Base-by-base conservation (phyloP, 2,113 vertebrate genomes). In the Myotis davidii region DNA sequence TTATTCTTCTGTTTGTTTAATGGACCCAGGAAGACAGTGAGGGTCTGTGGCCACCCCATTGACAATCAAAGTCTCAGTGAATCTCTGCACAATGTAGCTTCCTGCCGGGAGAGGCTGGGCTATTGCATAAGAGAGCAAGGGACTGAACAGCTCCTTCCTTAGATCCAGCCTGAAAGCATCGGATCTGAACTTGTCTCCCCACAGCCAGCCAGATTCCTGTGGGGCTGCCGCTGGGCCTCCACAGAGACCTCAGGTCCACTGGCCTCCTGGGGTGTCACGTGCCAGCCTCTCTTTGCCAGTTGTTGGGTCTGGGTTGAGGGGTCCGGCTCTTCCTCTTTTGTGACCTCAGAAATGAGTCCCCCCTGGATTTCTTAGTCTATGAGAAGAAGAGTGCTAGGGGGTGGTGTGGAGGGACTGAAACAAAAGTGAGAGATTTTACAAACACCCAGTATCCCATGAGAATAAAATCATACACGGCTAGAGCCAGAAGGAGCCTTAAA, bases 361-460 rank as follows among this genome's bases (percentile, higher is more conserved):
- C 0, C 0, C n/a, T 25, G 6, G 0, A 14, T 81, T 92, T 72
- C 16, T 42, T 29, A n/a, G 14, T 78, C 52, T 34, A 11, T 37
- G n/a, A 90, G 25, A 83, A 65, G 20, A 29, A 34, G 21, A 86
- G 11, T 48, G 10, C 59, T 61, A 10, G 12, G 29, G 12, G 9
- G 16, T 12, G 11, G 17, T 69, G 6, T 34, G 14, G 18, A 18
- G 20, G 25, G 8, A 20, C 42, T 82, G 29, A 88, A 77, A 85
- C 4, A 88, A 56, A 90, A 72, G 34, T 85, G 65, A 85, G 32
- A 89, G 27, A 20, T 93, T 96, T 91, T 74, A 89, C 20, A 83
- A 52, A 61, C 37, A 89, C 13, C 77, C 20, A 85, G 32, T 67
- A 79, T 50, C 56, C 56, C 16, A 1, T 29, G 37, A 77, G 37